Evolutionary conservation across 2,797 vertebrate genomes (phyloP), one percentile per base, ranked within the genome.

Genomic region (Enteromius fasciolatus): DNA sequence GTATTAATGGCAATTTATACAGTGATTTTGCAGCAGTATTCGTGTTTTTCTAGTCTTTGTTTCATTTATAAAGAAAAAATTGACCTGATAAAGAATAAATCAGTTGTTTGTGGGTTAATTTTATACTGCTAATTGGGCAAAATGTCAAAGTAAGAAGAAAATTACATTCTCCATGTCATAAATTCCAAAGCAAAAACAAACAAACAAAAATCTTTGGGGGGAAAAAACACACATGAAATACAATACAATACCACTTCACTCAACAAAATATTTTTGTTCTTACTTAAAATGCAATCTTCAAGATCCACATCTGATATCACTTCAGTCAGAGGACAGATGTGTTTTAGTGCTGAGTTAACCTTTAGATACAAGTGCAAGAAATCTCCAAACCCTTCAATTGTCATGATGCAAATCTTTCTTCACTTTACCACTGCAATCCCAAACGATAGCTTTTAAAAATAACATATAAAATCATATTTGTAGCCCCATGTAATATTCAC

Each of bases 291-390:
- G 28, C 28, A 28, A 3, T 28, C 28, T 28, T 28, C 28, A 28
- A 33, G 81, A 7, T 63, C 39, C 54, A 57, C 25, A 39, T 61
- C 36, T 41, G 31, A 68, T 73, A 31, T 50, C 41, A 3, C 76
- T 67, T 84, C 41, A 59, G 33, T 41, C 36, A 10, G 5, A 33
- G 18, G n/a, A 50, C 23, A 44, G 52, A 33, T 46, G 67, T 52
- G 52, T 39, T 52, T 44, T 73, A 48, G 57, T 78, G 66, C 36
- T 1, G 12, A 68, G 74, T 33, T 52, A 76, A 70, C 36, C 28
- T 64, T 44, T 59, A 18, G 52, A 57, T 66, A 83, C 48, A 64
- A 80, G 81, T 80, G 83, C 72, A 84, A 81, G 33, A 78, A 70
- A 79, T 78, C 39, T 78, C 41, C 74, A 39, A 70, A 50, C 54